Conservation (phyloP, 2,797 vertebrate species). For the Petrocephalus sullivani region DNA sequence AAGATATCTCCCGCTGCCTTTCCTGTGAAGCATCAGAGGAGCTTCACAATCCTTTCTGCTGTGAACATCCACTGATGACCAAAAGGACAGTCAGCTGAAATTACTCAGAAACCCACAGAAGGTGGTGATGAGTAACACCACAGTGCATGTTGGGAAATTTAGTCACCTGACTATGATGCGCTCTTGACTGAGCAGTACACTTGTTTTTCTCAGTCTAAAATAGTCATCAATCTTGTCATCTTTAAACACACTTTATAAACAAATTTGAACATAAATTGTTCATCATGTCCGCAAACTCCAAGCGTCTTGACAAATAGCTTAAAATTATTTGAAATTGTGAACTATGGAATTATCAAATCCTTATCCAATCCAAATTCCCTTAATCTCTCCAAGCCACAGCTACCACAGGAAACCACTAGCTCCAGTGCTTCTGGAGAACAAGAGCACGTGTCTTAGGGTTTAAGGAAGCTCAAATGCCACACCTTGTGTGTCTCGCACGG, state of each 20-base stretch:
- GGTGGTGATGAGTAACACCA: neutral
- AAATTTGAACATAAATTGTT: neutral
- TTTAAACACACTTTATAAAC: neutral
- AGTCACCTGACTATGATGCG: neutral
- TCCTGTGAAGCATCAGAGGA: conserved; percentile 52
- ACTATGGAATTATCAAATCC: neutral
- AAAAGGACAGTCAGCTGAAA: neutral
- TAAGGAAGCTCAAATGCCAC: no score
- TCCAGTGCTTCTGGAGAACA: neutral
- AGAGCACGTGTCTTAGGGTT: neutral
- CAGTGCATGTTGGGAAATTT: neutral
- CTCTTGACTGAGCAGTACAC: neutral
- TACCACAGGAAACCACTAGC: neutral
- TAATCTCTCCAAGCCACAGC: neutral
- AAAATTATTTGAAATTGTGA: neutral
- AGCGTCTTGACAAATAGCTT: neutral
- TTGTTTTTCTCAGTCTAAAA: neutral
- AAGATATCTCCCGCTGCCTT: conserved; percentile 95
- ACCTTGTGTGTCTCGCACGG: no score
- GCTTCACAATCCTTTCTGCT: neutral
- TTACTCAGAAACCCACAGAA: neutral
- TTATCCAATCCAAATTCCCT: neutral
- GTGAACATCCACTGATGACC: neutral
- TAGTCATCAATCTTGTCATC: neutral
- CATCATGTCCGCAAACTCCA: neutral